A percentile compares a stretch with the other conserved stretches of the same genome.
These are phyloP conservation scores for Drosophila repletoides DNA, from an alignment of 1,140 invertebrate species.

Conservation along the genomic window DNA sequence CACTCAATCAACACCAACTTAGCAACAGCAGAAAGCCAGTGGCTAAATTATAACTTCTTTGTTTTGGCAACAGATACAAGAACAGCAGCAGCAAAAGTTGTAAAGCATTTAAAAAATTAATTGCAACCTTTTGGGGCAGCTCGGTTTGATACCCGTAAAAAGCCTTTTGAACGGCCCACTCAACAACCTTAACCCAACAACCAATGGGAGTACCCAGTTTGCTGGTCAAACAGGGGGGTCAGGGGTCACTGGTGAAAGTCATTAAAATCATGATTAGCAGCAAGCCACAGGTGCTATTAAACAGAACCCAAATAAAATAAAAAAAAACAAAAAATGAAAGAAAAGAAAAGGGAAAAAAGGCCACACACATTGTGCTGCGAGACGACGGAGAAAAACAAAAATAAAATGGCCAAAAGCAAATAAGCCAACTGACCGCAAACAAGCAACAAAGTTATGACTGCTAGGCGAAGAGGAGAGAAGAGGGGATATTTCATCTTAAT, in stretches of 20 bases:
- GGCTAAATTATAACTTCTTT: constrained; percentile 31
- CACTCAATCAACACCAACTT: constrained; percentile 33
- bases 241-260: constrained; percentile 37
- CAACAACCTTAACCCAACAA: constrained; percentile 13
- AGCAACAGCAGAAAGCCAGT: neutral
- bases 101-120: constrained; percentile 72
- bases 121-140: constrained; percentile 34
- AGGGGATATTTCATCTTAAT: constrained; percentile 38
- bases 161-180: constrained; percentile 40
- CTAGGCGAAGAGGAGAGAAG: neutral
- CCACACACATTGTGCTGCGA: constrained; percentile 15
- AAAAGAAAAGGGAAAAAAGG: constrained; percentile 3
- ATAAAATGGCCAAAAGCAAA: constrained; percentile 43
- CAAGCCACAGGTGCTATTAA: constrained; percentile 71
- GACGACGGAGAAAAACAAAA: constrained; percentile 21
- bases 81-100: constrained; percentile 26
- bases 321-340: neutral
- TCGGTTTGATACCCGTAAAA: constrained; percentile 51
- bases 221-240: neutral
- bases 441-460: constrained; percentile 44
- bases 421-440: constrained; percentile 60
- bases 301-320: constrained; percentile 25
- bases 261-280: constrained; percentile 71
- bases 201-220: neutral
- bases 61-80: neutral